Base-by-base conservation (phyloP, 2,888 invertebrate species). In the Amphipyra tragopoginis region DNA sequence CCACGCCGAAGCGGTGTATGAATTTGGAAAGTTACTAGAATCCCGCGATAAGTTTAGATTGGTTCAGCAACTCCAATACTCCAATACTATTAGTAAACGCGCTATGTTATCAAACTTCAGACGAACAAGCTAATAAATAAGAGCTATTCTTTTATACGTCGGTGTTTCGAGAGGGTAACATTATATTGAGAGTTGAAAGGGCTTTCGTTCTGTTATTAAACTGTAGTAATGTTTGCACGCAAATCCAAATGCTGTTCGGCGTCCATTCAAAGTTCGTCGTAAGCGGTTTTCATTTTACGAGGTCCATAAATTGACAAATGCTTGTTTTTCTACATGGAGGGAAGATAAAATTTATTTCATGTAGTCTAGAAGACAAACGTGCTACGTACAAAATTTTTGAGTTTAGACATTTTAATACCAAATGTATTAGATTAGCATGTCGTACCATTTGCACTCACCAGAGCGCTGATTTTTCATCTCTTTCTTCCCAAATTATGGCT, bases 21-120 rank as follows among this genome's bases (percentile, higher is more conserved):
- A 64, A 77, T 65, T 61, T 51, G 15, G 7, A 54, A 65, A 60
- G 51, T 77, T 49, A 40, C 13, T 26, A 59, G 13, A 53, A 55
- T 54, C 47, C 6, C 45, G 47, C 50, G 29, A 62, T 52, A 78
- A 77, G 71, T 82, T 79, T 69, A 50, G 71, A 81, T 79, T 80
- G 58, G 64, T 63, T 75, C 53, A 50, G 36, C 38, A 61, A 75
- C 69, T 72, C 65, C 49, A 54, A 61, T 61, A 75, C 69, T 72
- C 65, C 49, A 54, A 61, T 61, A 65, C 55, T 67, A 57, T 77
- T 64, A 57, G 58, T 53, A 44, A 44, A 38, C 38, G 39, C 15
- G 47, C 42, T 60, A 47, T 47, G 55, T 47, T 55, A 59, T 61
- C 59, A 54, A 70, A 74, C 60, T 75, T 63, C 26, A 51, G 39